A percentile compares a stretch with the other conserved stretches of the same genome.
These are phyloP conservation scores for Amphimallon solstitiale DNA, from an alignment of 2,888 invertebrate genomes.

Conservation along the genomic window DNA sequence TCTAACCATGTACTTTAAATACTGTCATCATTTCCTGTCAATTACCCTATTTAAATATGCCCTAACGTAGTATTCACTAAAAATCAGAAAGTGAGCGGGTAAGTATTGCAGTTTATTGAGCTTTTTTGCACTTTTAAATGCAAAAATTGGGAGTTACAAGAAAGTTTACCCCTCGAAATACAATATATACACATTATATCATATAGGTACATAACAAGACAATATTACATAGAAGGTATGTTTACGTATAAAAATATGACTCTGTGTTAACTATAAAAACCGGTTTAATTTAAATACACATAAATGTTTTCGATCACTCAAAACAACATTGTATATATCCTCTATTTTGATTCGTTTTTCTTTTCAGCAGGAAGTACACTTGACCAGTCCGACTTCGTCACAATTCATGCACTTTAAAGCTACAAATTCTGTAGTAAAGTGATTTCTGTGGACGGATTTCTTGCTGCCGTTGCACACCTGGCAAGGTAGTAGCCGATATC, in stretches of 20 bases:
- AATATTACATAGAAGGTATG: neutral
- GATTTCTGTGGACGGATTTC: conserved; percentile 93
- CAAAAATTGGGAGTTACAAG: no score
- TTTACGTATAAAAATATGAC: conserved; percentile 17
- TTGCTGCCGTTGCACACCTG: conserved; percentile 94
- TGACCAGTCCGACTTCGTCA: conserved; percentile 92
- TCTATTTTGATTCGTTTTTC: conserved; percentile 18
- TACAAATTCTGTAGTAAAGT: conserved; percentile 93
- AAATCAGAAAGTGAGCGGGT: no score
- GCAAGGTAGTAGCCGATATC: conserved; percentile 91
- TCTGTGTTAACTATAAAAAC: conserved; percentile 10
- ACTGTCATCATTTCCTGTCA: no score
- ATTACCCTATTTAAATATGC: no score
- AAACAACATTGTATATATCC: neutral
- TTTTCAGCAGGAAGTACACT: conserved; percentile 84
- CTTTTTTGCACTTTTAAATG: no score
- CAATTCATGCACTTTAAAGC: conserved; percentile 95
- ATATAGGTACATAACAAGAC: no score
- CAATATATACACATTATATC: no score
- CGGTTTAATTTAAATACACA: conserved; percentile 30
- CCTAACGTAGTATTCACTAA: no score
- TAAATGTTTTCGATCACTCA: conserved; percentile 27
- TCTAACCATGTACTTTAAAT: no score
- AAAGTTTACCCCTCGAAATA: no score
- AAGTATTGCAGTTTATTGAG: no score